Base-by-base conservation (phyloP, 2,113 vertebrate species). In the Eonycteris spelaea region DNA sequence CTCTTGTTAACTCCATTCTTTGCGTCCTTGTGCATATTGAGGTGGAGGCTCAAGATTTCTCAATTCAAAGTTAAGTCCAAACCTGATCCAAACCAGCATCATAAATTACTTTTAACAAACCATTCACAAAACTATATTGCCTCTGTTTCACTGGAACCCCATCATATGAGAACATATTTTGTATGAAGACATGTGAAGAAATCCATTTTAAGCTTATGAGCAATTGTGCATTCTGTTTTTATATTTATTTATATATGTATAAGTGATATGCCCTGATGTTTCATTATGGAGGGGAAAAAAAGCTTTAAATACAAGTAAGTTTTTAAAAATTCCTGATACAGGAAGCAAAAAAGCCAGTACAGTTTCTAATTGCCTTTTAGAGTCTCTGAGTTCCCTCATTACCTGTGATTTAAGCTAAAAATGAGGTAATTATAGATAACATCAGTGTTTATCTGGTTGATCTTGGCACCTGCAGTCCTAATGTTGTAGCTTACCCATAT, bases 391-490 rank as follows among this genome's bases (percentile, higher is more conserved):
- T 97, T 98, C 97, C 94, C 98, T 98, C 97, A 91, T 98, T 98
- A 98, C 94, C 92, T 61, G 19, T 97, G 97, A 96, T 98, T 98
- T 98, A 97, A 98, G 87, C 93, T 97, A 97, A 97, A 98, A 97
- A 95, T 87, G 63, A 97, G 97, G 92, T 98, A 97, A 87, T 98
- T 97, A 91, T 38, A 94, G 96, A 93, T 95, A 97, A 86, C 96
- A 97, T 97, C 95, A 97, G 93, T 97, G 96, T 98, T 98, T 97
- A 96, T 92, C 88, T 96, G 85, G 79, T 97, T 98, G 92, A 65
- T 98, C 96, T 94, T 92, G 98, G 97, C 94, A 97, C 85, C 91
- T 98, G 93, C 95, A 97, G 86, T 96, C 80, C 88, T 97, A 95
- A 71, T 91, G 95, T 84, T 96, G 90, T 97, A 95, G 96, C 85